A percentile compares a stretch with the other conserved stretches of the same genome.
Conservation (phyloP, 2,113 vertebrate genomes). For the Salvelinus namaycush region DNA sequence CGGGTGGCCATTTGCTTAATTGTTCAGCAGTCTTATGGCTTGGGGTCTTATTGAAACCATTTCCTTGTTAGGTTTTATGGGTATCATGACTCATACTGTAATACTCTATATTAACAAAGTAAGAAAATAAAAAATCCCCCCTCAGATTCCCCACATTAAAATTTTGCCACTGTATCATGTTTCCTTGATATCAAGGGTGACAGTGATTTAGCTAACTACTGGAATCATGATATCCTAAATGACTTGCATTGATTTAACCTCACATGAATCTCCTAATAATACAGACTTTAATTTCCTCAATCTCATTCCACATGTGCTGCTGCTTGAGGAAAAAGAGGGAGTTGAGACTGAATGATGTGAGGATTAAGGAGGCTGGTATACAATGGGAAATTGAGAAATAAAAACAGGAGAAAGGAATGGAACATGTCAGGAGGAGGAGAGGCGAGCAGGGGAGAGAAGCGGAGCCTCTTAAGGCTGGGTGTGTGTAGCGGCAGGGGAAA, state of each 20-base stretch:
- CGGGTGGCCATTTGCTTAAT: too few relatives aligned
- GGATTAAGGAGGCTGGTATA: constrained; percentile 4
- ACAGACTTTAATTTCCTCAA: neutral
- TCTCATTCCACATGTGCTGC: neutral
- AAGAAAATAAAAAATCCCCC: too few relatives aligned
- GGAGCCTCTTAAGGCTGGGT: constrained; percentile 31
- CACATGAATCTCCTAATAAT: neutral
- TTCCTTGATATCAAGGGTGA: too few relatives aligned
- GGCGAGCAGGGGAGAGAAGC: constrained; percentile 25
- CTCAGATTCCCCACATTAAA: too few relatives aligned
- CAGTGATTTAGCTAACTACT: too few relatives aligned
- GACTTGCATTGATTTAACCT: constrained; percentile 5
- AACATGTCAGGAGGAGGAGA: neutral
- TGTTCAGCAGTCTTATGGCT: too few relatives aligned
- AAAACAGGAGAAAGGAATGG: constrained; percentile 13
- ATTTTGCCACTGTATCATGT: too few relatives aligned
- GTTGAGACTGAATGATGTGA: neutral
- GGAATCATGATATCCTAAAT: neutral
- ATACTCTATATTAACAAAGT: too few relatives aligned
- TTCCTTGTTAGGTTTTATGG: too few relatives aligned
- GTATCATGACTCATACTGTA: too few relatives aligned
- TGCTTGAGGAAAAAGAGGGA: neutral
- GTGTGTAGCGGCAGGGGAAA: constrained; percentile 55
- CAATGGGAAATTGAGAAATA: constrained; percentile 26
- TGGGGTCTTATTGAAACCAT: too few relatives aligned